Conservation (phyloP, 2,797 vertebrate genomes). For the Mus caroli region DNA sequence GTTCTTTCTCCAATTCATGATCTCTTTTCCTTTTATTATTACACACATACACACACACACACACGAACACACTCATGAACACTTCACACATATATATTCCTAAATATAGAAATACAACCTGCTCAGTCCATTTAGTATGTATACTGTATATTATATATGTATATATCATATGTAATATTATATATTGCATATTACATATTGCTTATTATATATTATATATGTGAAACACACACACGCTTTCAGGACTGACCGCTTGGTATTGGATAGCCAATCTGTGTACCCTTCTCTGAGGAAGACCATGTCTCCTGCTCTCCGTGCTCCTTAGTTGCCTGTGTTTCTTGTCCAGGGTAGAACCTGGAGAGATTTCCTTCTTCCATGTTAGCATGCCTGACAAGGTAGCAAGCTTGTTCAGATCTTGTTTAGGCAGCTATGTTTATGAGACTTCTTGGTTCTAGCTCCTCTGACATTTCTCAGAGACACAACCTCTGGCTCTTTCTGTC, state of each 20-base stretch:
- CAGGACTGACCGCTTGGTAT: background rate
- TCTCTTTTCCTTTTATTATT: background rate
- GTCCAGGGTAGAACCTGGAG: background rate
- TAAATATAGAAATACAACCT: background rate
- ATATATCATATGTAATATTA: too few relatives aligned
- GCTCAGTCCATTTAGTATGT: background rate
- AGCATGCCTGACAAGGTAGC: background rate
- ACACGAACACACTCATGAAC: background rate
- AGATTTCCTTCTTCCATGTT: background rate
- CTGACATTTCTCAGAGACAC: background rate
- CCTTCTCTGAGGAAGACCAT: background rate
- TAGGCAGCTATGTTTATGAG: background rate
- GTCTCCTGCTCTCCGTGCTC: background rate
- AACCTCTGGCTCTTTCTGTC: background rate
- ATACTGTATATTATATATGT: background rate
- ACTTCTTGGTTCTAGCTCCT: background rate
- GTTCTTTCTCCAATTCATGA: background rate
- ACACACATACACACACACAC: background rate
- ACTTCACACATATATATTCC: too few relatives aligned
- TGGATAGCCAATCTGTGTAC: background rate
- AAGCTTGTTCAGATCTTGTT: background rate
- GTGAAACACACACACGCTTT: background rate
- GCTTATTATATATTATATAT: too few relatives aligned
- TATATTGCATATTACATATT: background rate
- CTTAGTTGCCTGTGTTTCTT: background rate